These are phyloP conservation scores for Okamejei kenojei DNA, from an alignment of 2,797 vertebrate genomes.

Conservation along the genomic window DNA sequence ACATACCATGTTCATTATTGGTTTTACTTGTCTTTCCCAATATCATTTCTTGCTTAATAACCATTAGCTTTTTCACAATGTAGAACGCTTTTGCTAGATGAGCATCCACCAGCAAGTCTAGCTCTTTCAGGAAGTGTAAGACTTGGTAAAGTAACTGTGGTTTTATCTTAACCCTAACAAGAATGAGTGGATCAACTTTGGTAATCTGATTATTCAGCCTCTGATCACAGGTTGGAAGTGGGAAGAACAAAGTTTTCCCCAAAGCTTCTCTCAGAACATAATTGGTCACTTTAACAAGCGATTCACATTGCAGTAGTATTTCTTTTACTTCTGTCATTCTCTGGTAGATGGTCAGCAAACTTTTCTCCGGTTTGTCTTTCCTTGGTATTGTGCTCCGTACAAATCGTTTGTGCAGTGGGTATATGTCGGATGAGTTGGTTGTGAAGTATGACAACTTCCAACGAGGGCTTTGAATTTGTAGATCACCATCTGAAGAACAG, in stretches of 20 bases:
- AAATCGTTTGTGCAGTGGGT: not conserved
- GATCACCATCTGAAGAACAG: not conserved
- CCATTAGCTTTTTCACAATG: slow-evolving; percentile 42
- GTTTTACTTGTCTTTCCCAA: not conserved
- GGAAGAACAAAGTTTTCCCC: slow-evolving; percentile 42
- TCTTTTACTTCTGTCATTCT: not conserved
- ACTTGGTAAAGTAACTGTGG: slow-evolving; percentile 38
- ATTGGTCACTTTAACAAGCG: slow-evolving; percentile 45
- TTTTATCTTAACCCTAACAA: slow-evolving; percentile 44
- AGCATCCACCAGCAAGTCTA: slow-evolving; percentile 41
- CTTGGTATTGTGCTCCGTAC: not conserved
- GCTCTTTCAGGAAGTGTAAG: slow-evolving; percentile 40
- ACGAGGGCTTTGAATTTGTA: not conserved
- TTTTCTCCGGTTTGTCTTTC: not conserved
- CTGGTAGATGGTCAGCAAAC: slow-evolving; percentile 17
- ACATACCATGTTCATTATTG: slow-evolving; percentile 1
- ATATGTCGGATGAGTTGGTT: not conserved
- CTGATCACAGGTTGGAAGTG: slow-evolving; percentile 44
- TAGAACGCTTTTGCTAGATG: slow-evolving; percentile 41
- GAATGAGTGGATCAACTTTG: slow-evolving; percentile 32
- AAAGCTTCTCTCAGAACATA: slow-evolving; percentile 43
- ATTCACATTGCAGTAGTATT: slow-evolving; percentile 32
- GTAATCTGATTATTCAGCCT: slow-evolving; percentile 42
- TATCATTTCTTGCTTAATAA: slow-evolving; percentile 40
- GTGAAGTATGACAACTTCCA: not conserved